Evolutionary conservation across 2,113 vertebrate genomes (phyloP), one percentile per base, ranked within the genome.

Genomic region (Spilogale gracilis): DNA sequence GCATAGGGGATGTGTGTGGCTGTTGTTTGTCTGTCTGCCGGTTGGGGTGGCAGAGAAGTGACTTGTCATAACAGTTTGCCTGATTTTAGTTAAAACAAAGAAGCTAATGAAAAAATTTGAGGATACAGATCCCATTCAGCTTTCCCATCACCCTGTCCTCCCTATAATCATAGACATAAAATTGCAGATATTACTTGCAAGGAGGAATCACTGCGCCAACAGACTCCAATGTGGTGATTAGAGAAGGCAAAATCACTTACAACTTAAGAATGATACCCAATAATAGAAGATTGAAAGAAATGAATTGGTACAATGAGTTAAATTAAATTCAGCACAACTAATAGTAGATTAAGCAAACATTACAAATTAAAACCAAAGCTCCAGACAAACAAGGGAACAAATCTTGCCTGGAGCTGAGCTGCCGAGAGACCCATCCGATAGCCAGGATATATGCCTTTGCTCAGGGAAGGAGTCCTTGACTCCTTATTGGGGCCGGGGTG

Each of bases 281-380:
- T 97, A 90, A 97, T 67, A 38, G 87, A 85, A 38, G 3, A 48
- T 27, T 83, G 96, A 56, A 88, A 78, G 27, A 79, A 90, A 96
- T 17, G 20, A 96, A 91, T 95, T 91, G 95, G 92, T 97, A 95
- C 98, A 98, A 97, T 97, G 94, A 97, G 94, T 98, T 97, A 76
- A 45, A 95, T 97, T 97, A 97, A 96, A 95, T 98, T 98, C 81
- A 94, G 84, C 74, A 78, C 95, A 96, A 63, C 95, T 95, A 97
- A 92, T 48, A 50, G 76, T 83, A 23, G 82, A 89, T 87, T 94
- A 95, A 91, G 79, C 94, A 92, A 97, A 97, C 96, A 98, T 98
- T 97, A 94, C 89, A 98, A 97, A 97, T 98, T 98, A 98, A 98
- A 98, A 97, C 93, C 88, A 94, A 98, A 98, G 97, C 98, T 94